Conservation (phyloP, 2,113 vertebrate genomes). For the Percopsis transmontana region DNA sequence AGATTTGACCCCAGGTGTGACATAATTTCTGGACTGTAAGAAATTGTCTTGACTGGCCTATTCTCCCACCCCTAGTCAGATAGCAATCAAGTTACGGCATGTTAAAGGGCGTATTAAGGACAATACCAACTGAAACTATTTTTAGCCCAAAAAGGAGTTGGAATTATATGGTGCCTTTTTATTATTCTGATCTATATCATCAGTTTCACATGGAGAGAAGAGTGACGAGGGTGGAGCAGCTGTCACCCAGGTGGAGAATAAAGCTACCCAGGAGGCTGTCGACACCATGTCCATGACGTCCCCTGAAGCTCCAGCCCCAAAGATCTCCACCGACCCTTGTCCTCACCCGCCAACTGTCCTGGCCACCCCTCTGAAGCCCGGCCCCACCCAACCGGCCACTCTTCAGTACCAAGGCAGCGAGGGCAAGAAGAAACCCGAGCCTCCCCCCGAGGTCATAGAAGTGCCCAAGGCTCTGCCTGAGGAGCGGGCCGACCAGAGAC, state of each 20-base stretch:
- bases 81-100: too few species aligned
- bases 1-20: too few species aligned
- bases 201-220: slow-evolving; percentile 55
- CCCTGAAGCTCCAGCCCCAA: slow-evolving; percentile 66
- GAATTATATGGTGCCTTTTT: too few species aligned
- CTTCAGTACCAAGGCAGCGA: slow-evolving; percentile 73
- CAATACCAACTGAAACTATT: too few species aligned
- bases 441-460: slow-evolving; percentile 71
- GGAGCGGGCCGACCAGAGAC: slow-evolving; percentile 84
- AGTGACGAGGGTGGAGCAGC: slow-evolving; percentile 29
- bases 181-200: not conserved
- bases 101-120: too few species aligned
- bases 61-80: too few species aligned
- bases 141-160: too few species aligned
- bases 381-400: slow-evolving; percentile 31
- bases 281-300: slow-evolving; percentile 71
- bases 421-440: slow-evolving; percentile 79
- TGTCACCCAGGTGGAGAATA: slow-evolving; percentile 63
- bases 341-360: slow-evolving; percentile 50
- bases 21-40: too few species aligned
- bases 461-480: slow-evolving; percentile 85
- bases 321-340: slow-evolving; percentile 51
- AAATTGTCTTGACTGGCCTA: too few species aligned
- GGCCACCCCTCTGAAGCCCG: slow-evolving; percentile 65
- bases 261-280: slow-evolving; percentile 65